Base-by-base conservation (phyloP, 1,140 invertebrate species). In the Pararge aegeria region DNA sequence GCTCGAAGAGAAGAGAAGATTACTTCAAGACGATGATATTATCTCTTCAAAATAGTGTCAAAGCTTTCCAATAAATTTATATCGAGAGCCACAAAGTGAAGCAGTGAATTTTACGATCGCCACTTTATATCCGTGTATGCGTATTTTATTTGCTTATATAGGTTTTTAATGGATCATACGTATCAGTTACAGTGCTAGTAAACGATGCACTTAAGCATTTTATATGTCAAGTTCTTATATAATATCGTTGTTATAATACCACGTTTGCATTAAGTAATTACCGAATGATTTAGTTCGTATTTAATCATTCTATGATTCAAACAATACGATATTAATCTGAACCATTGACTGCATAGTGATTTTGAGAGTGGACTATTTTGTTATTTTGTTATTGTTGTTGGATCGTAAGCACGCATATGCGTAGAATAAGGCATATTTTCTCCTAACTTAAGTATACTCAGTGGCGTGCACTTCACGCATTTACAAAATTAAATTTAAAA, bases 61-160 rank as follows among this genome's bases (percentile, higher is more conserved):
- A 80, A 81, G 74, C 74, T 70, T 80, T 83, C 74, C 80, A 81
- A 83, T 79, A 80, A 83, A 82, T 82, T 77, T 76, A 79, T 74
- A 79, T 74, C 63, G 70, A 57, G 61, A 66, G 68, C 78, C 81
- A 77, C 81, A 78, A 84, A 83, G 70, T 82, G 78, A 80, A 84
- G 84, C 78, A 84, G 65, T 75, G 73, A 75, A 78, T 78, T 87
- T 87, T 83, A 87, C 78, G 81, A 79, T 73, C 70, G 66, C 59
- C 57, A 65, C 52, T 85, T 86, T 82, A 84, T 79, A 66, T 70
- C 62, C 66, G 62, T 81, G 71, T 73, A 84, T 83, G 73, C 61
- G 73, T 78, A 77, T 83, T 86, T 88, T 86, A 86, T 86, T 88
- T 81, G 76, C 70, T 75, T 83, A 80, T 83, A 84, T 82, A 81